Percentiles rank a stretch among this genome's conserved stretches.
phyloP scores from a whole-genome alignment of 2,113 vertebrate genomes.

The Chlorocebus sabaeus region DNA sequence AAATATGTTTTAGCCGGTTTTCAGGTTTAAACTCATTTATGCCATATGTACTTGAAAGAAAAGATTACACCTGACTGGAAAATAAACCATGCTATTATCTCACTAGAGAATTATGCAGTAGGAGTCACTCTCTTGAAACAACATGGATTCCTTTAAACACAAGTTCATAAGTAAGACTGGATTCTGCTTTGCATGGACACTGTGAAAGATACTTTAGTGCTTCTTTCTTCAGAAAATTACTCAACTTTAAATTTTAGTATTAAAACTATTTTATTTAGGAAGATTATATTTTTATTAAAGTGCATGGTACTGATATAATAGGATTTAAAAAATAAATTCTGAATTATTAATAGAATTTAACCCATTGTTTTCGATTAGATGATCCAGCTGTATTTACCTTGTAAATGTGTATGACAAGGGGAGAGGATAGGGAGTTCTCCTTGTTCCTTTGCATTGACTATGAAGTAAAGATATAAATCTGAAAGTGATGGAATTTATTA shows the following conservation, averaged over 20 bases:
- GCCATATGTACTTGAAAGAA: constrained; percentile 38
- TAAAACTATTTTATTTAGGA: background rate
- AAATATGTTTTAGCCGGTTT: constrained; percentile 16
- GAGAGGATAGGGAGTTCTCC: background rate
- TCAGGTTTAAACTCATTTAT: constrained; percentile 49
- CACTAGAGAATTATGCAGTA: background rate
- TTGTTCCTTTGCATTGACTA: background rate
- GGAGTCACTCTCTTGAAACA: constrained; percentile 8
- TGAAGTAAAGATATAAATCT: background rate
- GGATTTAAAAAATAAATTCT: background rate
- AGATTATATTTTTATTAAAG: background rate
- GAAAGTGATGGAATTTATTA: background rate
- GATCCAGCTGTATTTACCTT: background rate
- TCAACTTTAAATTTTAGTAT: background rate
- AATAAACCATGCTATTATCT: constrained; percentile 44
- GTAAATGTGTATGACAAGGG: background rate
- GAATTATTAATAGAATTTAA: background rate
- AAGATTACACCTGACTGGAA: constrained; percentile 28
- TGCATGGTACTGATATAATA: background rate
- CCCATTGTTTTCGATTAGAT: background rate
- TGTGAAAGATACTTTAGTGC: background rate
- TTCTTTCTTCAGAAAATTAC: background rate
- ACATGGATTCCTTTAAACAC: background rate
- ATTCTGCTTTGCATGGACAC: background rate
- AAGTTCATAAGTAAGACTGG: background rate